Evolutionary conservation across 2,113 vertebrate species (phyloP), one percentile per base, ranked within the genome.

Genomic region (Riparia riparia): DNA sequence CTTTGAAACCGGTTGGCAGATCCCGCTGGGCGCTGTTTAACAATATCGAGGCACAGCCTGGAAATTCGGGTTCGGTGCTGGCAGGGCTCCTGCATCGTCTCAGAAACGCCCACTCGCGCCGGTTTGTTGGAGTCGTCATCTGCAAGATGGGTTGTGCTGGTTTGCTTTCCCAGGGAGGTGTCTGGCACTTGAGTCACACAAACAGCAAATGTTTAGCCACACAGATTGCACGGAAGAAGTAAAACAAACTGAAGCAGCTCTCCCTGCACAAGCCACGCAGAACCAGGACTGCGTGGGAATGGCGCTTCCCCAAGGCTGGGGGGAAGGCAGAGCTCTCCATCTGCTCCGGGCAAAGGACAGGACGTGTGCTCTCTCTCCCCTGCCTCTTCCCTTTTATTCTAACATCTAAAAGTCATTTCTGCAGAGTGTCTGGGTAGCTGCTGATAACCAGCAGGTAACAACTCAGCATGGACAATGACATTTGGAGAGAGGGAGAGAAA

Each of bases 401-500:
- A 84, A 81, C 80, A 96, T 97, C 94, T 93, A 86, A 96, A 97
- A 96, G 90, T 81, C 92, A 86, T 96, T 96, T 73, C 83, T 96
- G 86, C 72, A 78, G 89, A 80, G 54, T 77, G 86, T 87, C 93
- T 95, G 91, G 88, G 86, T 87, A 89, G 86, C 94, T 96, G 95
- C 95, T 96, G 95, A 90, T 96, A 97, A 94, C 91, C 95, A 95
- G 96, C 95, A 94, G 95, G 93, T 95, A 95, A 93, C 86, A 83
- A 56, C 93, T 96, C 96, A 95, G 88, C 93, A 94, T 95, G 95
- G 96, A 94, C 94, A 96, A 95, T 96, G 92, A 96, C 96, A 97
- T 97, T 97, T 97, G 92, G 86, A 92, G 84, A 94, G 65, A 89
- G 71, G 84, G 63, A 96, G 66, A 94, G 92, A 95, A 96, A 79